Evolutionary conservation across 2,888 invertebrate genomes (phyloP), one percentile per base, ranked within the genome.

Genomic region (Dinocampus coccinellae): DNA sequence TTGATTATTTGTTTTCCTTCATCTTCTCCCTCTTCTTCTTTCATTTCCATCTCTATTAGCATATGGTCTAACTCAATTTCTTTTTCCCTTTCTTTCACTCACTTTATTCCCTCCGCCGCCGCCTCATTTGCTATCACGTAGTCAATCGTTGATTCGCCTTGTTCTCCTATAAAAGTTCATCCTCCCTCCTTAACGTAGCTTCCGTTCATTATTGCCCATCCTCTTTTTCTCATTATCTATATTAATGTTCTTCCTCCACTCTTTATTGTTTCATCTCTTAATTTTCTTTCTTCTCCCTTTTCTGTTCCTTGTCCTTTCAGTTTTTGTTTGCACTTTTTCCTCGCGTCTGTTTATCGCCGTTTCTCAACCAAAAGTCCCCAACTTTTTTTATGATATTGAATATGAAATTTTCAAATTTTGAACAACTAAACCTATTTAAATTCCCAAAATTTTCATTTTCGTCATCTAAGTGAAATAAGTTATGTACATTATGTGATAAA

Each of bases 81-180:
- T 3, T 24, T 61, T 11, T 61, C 52, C 10, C 67, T 36, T 20
- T 24, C 63, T 16, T 26, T 34, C 3, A 63, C 34, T 29, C 29
- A 26, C 3, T 65, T 47, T n/a, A 39, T 65, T 1, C 70, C 42
- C n/a, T 16, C 57, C 11, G 70, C n/a, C 2, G 16, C 52, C 11
- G 63, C 52, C 16, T 20, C 60, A 2, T 65, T 53, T 10, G 7
- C 55, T 10, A 74, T 9, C 4, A 70, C 65, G 22, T 71, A 73
- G 58, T 72, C 72, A 13, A 69, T 75, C 0, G 70, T 68, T 20
- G 76, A 62, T 4, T 60, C 39, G 3, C 65, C 61, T 39, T 34
- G 53, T n/a, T 33, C 57, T 7, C 63, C 72, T 10, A 64, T 60
- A 13, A 42, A 73, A 9, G 73, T 74, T n/a, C n/a, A n/a, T n/a